phyloP scores from a whole-genome alignment of 1,140 invertebrate species.

The Pseudomyrmex flavicornis region DNA sequence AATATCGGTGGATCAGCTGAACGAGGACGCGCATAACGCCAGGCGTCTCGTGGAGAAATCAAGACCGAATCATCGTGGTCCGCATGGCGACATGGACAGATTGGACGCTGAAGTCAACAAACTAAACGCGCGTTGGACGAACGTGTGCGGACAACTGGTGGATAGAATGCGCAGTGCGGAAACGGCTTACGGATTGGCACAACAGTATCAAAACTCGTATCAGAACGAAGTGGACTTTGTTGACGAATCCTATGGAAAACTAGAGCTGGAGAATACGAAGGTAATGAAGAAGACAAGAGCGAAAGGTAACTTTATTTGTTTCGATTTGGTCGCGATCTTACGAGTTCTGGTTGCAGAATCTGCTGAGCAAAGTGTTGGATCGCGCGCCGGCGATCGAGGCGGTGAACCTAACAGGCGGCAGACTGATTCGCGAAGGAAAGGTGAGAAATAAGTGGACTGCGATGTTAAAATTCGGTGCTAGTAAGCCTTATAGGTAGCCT shows the following conservation, averaged over 20 bases:
- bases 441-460: constrained; percentile 87
- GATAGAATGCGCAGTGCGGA: constrained; percentile 95
- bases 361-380: constrained; percentile 95
- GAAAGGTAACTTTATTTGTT: no score
- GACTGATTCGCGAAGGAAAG: constrained; percentile 98
- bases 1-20: constrained; percentile 94
- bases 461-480: constrained; percentile 58
- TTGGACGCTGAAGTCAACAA: constrained; percentile 97
- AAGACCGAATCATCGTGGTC: constrained; percentile 88
- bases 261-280: constrained; percentile 92
- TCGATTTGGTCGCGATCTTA: no score
- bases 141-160: constrained; percentile 94
- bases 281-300: constrained; percentile 82
- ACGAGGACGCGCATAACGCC: constrained; percentile 94
- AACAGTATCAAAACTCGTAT: constrained; percentile 94
- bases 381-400: constrained; percentile 96
- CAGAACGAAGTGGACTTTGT: constrained; percentile 95
- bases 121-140: constrained; percentile 95
- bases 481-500: constrained; percentile 72
- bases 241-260: constrained; percentile 91
- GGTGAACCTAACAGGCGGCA: constrained; percentile 97
- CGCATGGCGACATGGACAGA: constrained; percentile 94
- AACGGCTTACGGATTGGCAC: constrained; percentile 93
- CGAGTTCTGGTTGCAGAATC: constrained; percentile 87
- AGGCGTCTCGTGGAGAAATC: constrained; percentile 94